Base-by-base conservation (phyloP, 2,113 vertebrate genomes). In the Cryptomyrus ogoouensis region DNA sequence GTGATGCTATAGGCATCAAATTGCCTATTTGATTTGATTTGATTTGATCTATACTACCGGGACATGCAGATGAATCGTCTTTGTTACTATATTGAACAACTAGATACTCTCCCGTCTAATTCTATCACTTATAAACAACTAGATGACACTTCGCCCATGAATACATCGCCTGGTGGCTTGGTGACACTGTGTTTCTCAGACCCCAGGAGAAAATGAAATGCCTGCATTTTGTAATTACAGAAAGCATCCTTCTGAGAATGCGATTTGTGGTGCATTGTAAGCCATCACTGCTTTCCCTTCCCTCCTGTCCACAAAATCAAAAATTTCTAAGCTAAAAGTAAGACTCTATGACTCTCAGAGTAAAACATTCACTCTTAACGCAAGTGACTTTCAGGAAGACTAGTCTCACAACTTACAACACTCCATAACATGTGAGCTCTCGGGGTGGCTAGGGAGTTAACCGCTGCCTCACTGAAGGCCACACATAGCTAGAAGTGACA, bases 391-490 rank as follows among this genome's bases (percentile, higher is more conserved):
- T 80, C 35, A 42, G 31, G 74, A 80, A 42, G 13, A 80, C 27
- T 31, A 31, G 62, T 12, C 62, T 70, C 62, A 13, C 62, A 4
- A 13, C 27, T 27, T 21, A 66, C 9, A 62, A 27, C n/a, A 13
- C 62, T 83, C 77, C 77, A 21, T 83, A 70, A 84, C 83, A 47
- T 47, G 9, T 84, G 35, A 84, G 44, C 39, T 84, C 83, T n/a
- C 44, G 21, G 12, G 44, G 44, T n/a, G 39, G 47, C 39, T 24
- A 50, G 80, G 35, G 91, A 91, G 91, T 90, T 88, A 90, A 89
- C 92, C 90, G 91, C 77, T 87, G 62, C 85, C 50, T 90, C 89
- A 89, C 74, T 58, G 39, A 70, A 90, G 83, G 77, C 52, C 91
- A 90, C n/a, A 83, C 85, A 89, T 88, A 84, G 80, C 70, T 49